These are phyloP conservation scores for Galbula dea DNA, from an alignment of 2,113 vertebrate genomes.

Conservation along the genomic window DNA sequence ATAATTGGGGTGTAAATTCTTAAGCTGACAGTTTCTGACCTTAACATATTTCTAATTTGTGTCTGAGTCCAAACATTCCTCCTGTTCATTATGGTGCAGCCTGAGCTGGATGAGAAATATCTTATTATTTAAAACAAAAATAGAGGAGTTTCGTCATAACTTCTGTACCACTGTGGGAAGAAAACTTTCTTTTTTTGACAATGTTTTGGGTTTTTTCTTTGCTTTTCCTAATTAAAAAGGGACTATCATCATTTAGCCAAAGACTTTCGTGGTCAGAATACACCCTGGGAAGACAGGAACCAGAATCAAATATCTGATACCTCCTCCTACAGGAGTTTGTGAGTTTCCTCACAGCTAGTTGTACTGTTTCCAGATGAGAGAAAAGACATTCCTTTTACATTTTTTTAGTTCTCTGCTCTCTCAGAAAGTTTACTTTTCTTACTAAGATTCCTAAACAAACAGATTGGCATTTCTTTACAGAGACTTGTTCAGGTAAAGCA, in stretches of 20 bases:
- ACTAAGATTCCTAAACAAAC: not conserved
- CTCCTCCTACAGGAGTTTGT: accelerated
- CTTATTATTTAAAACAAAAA: too few species aligned
- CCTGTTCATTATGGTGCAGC: not conserved
- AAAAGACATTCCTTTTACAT: not conserved
- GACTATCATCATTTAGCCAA: not conserved
- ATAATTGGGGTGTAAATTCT: not conserved
- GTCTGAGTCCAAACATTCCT: not conserved
- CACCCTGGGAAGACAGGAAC: not conserved
- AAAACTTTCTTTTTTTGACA: not conserved
- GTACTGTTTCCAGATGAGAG: not conserved
- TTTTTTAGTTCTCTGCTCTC: not conserved
- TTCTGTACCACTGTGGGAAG: not conserved
- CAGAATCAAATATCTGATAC: not conserved
- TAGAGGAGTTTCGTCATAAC: not conserved
- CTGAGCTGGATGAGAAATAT: not conserved
- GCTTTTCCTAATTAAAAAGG: not conserved
- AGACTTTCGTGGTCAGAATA: not conserved
- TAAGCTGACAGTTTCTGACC: not conserved
- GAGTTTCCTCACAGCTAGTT: not conserved
- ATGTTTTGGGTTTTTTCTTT: not conserved
- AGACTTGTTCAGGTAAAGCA: not conserved
- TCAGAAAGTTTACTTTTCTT: not conserved
- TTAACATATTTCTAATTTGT: not conserved
- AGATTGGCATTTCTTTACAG: not conserved